phyloP scores from a whole-genome alignment of 2,888 invertebrate species.

The Prionchulus punctatus region DNA sequence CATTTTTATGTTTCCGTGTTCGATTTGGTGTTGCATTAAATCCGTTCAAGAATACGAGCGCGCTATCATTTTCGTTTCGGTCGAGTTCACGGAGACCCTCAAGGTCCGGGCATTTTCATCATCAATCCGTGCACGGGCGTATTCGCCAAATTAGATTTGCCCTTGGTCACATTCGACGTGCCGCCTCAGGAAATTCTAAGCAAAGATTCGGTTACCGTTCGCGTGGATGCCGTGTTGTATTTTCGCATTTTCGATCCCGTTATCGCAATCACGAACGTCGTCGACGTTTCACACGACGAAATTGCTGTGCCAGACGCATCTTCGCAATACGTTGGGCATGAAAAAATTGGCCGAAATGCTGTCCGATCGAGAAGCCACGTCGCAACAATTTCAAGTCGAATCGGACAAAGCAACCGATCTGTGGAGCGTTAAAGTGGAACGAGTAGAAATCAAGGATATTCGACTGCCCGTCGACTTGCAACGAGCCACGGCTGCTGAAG shows the following conservation, averaged over 20 bases:
- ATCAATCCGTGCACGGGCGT: slow-evolving; percentile 76
- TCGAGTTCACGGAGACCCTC: too few species aligned
- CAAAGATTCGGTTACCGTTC: slow-evolving; percentile 26
- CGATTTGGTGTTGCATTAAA: neutral
- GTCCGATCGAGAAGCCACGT: slow-evolving; percentile 63
- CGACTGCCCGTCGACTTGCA: slow-evolving; percentile 57
- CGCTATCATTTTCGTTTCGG: neutral
- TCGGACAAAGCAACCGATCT: slow-evolving; percentile 9
- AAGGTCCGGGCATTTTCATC: slow-evolving; percentile 73
- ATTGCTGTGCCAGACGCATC: slow-evolving; percentile 38
- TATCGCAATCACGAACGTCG: slow-evolving; percentile 37
- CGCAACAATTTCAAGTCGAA: slow-evolving; percentile 11
- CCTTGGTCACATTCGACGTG: slow-evolving; percentile 38
- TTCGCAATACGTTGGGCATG: slow-evolving; percentile 78
- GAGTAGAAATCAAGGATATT: slow-evolving; percentile 49
- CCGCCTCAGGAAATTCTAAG: slow-evolving; percentile 32
- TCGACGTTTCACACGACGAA: slow-evolving; percentile 69
- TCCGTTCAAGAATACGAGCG: neutral
- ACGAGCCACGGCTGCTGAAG: slow-evolving; percentile 65
- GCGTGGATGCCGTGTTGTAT: slow-evolving; percentile 24
- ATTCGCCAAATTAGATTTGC: slow-evolving; percentile 78
- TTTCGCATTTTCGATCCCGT: slow-evolving; percentile 27
- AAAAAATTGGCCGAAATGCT: slow-evolving; percentile 88
- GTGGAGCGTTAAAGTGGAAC: slow-evolving; percentile 17
- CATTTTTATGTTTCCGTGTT: neutral